Percentiles rank a stretch among this genome's conserved stretches.
phyloP scores from a whole-genome alignment of 1,140 invertebrate species.

The Tachypleus tridentatus region DNA sequence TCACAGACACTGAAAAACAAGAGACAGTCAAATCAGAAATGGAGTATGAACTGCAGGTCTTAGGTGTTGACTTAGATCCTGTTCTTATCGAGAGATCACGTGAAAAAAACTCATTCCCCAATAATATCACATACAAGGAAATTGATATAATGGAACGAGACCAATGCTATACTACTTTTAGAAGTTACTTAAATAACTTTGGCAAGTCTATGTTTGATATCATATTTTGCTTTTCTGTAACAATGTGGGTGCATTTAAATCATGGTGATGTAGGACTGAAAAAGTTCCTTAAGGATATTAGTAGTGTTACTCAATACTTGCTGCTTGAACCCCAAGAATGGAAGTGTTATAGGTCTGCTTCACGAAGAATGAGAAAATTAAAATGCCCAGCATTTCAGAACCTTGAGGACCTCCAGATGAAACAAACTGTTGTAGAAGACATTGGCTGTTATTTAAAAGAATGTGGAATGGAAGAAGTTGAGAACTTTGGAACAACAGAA shows the following conservation, averaged over 20 bases:
- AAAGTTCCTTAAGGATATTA: slow-evolving; percentile 39
- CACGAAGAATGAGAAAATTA: slow-evolving; percentile 49
- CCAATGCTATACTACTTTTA: slow-evolving; percentile 16
- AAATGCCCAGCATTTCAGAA: slow-evolving; percentile 25
- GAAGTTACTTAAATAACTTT: slow-evolving; percentile 7
- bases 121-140: slow-evolving; percentile 43
- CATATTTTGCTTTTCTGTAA: slow-evolving; percentile 63
- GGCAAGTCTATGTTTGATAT: slow-evolving; percentile 47
- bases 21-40: too few species aligned
- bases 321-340: slow-evolving; percentile 68
- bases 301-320: slow-evolving; percentile 42
- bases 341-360: slow-evolving; percentile 62
- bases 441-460: slow-evolving; percentile 43
- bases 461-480: slow-evolving; percentile 29
- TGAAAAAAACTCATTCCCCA: slow-evolving; percentile 34
- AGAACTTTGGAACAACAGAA: slow-evolving; percentile 14
- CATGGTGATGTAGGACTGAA: slow-evolving; percentile 55
- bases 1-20: slow-evolving; percentile 27
- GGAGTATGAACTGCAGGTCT: slow-evolving; percentile 33
- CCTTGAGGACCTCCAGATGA: slow-evolving; percentile 9
- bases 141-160: slow-evolving; percentile 47
- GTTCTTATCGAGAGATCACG: slow-evolving; percentile 52
- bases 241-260: slow-evolving; percentile 80
- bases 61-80: slow-evolving; percentile 61
- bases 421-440: slow-evolving; percentile 39